Conservation (phyloP, 2,888 invertebrate species). For the Dichetophora obliterata region DNA sequence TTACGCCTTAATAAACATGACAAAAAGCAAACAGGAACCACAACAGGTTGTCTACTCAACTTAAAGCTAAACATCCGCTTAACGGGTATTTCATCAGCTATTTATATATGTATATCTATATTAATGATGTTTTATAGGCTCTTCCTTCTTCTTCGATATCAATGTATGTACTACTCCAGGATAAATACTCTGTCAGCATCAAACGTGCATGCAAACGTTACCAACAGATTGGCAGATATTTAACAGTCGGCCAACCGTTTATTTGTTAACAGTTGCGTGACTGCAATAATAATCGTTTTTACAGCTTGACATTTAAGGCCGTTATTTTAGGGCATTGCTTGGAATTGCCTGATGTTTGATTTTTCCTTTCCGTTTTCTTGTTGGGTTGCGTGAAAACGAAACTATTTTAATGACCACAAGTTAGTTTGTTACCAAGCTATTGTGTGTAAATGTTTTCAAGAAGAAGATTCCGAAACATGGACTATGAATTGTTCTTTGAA, state of each 20-base stretch:
- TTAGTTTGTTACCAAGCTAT: too few relatives aligned
- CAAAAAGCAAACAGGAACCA: background rate
- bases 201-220: background rate
- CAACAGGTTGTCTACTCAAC: background rate
- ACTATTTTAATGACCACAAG: too few relatives aligned
- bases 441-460: too few relatives aligned
- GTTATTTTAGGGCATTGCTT: too few relatives aligned
- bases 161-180: background rate
- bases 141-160: background rate
- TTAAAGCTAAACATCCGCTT: background rate
- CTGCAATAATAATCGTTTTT: background rate
- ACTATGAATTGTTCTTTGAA: too few relatives aligned
- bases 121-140: too few relatives aligned
- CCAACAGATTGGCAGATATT: background rate
- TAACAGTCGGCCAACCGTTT: background rate
- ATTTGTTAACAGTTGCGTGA: background rate
- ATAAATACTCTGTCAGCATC: background rate
- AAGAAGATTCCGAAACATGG: too few relatives aligned
- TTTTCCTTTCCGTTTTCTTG: too few relatives aligned
- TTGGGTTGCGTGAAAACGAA: too few relatives aligned
- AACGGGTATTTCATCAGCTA: slow-evolving; percentile 3
- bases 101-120: background rate
- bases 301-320: too few relatives aligned
- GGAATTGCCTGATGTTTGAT: too few relatives aligned
- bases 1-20: slow-evolving; percentile 10